Base-by-base conservation (phyloP, 2,888 invertebrate species). In the Pterobdella sp. region DNA sequence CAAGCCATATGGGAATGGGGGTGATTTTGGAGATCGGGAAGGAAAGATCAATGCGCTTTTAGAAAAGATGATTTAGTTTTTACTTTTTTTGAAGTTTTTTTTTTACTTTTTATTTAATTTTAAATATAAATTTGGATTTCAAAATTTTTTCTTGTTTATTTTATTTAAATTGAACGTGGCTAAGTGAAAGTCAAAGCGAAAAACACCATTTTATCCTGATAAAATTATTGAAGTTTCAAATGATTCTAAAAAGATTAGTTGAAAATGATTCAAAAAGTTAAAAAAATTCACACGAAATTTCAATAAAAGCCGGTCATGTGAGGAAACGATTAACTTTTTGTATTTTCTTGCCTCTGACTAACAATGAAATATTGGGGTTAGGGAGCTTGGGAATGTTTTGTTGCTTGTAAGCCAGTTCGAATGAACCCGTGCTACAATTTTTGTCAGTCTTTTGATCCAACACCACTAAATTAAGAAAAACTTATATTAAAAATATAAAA, bases 321-420 rank as follows among this genome's bases (percentile, higher is more conserved):
- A n/a, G n/a, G n/a, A n/a, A n/a, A n/a, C n/a, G n/a, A n/a, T 56
- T 56, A 42, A 52, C 52, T 36, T 73, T 68, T 36, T 68, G 34
- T 14, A 73, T 73, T 65, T 73, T 73, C 31, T 60, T 73, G 10
- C 73, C 73, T 35, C 64, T 69, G 60, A 74, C 26, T 31, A 42
- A 32, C 18, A 72, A 34, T 31, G 22, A 26, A 29, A 64, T 42
- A 64, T 32, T 56, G 7, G 68, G 63, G 60, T 67, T 72, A 1
- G 83, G 73, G 14, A 56, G 83, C 1, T 81, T 80, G 1, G 80
- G 78, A 18, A 83, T 81, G 52, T 78, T 49, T 0, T 80, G 79
- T 74, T 81, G 81, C 73, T 81, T 82, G 77, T 79, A 83, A 10
- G 81, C 80, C 60, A 83, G 76, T 75, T 84, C 84, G 80, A 83